Percentiles rank a stretch among this genome's conserved stretches.
Conservation (phyloP, 2,888 invertebrate species). For the Ormyrus pomaceus region DNA sequence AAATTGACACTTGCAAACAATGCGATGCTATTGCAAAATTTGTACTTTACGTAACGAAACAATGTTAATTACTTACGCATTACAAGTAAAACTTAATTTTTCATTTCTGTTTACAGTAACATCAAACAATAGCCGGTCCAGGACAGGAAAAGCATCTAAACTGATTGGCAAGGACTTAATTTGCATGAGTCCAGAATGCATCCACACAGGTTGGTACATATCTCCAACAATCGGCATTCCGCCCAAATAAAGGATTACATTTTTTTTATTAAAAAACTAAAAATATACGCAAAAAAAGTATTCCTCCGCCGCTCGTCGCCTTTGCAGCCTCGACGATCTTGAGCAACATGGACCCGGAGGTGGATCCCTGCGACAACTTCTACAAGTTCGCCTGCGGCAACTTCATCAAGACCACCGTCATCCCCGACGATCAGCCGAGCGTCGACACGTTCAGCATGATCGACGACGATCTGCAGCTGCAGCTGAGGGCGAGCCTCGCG, state of each 20-base stretch:
- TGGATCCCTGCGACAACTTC: slow-evolving; percentile 87
- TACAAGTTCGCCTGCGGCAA: slow-evolving; percentile 87
- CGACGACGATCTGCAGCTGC: slow-evolving; percentile 86
- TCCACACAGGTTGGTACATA: slow-evolving; percentile 81
- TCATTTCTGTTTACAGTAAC: slow-evolving; percentile 21
- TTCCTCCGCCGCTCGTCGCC: slow-evolving; percentile 60
- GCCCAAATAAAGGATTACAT: not conserved
- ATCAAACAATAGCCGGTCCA: not conserved
- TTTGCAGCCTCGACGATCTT: slow-evolving; percentile 85
- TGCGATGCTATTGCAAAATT: too few species aligned
- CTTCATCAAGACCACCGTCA: slow-evolving; percentile 82
- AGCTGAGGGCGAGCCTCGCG: slow-evolving; percentile 83
- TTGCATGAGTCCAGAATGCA: slow-evolving; percentile 86
- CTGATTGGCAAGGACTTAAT: slow-evolving; percentile 24
- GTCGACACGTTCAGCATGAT: slow-evolving; percentile 87
- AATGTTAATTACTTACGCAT: too few species aligned
- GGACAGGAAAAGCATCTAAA: slow-evolving; percentile 5
- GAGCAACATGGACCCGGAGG: slow-evolving; percentile 82
- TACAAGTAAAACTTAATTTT: too few species aligned
- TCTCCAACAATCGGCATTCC: not conserved
- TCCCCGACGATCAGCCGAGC: slow-evolving; percentile 88
- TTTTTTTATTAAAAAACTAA: not conserved
- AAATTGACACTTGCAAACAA: too few species aligned
- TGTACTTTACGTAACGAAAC: too few species aligned
- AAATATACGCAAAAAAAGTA: too few species aligned